Conservation (phyloP, 1,140 invertebrate genomes). For the Steinernema feltiae region DNA sequence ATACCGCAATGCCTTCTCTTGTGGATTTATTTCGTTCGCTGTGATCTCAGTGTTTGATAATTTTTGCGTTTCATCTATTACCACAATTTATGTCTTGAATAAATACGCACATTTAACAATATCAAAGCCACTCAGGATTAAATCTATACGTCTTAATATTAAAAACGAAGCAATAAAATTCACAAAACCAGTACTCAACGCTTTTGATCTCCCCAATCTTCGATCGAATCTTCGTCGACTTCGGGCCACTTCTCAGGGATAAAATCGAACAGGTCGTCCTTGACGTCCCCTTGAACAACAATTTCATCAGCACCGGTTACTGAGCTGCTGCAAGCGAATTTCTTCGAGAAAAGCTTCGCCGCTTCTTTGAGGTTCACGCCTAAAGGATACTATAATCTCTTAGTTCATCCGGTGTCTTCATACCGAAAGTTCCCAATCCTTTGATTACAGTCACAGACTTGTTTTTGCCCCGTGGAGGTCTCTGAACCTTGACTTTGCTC, state of each 20-base stretch:
- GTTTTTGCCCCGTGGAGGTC: slow-evolving; percentile 91
- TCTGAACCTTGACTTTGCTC: slow-evolving; percentile 56
- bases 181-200: slow-evolving; percentile 29
- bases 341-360: slow-evolving; percentile 91
- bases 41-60: too few species aligned
- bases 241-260: slow-evolving; percentile 95
- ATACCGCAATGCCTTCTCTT: background rate
- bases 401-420: background rate
- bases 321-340: slow-evolving; percentile 96
- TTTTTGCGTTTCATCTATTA: too few species aligned
- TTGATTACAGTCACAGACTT: slow-evolving; percentile 82
- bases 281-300: slow-evolving; percentile 77
- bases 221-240: slow-evolving; percentile 37
- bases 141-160: too few species aligned
- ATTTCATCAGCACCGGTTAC: slow-evolving; percentile 98
- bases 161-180: too few species aligned
- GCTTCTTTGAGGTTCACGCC: slow-evolving; percentile 96
- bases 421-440: slow-evolving; percentile 60
- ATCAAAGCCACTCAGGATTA: too few species aligned
- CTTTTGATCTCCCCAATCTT: slow-evolving; percentile 43
- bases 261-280: slow-evolving; percentile 87
- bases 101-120: too few species aligned
- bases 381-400: slow-evolving; percentile 58
- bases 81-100: too few species aligned
- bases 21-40: background rate